Base-by-base conservation (phyloP, 2,113 vertebrate genomes). In the Odocoileus virginianus region DNA sequence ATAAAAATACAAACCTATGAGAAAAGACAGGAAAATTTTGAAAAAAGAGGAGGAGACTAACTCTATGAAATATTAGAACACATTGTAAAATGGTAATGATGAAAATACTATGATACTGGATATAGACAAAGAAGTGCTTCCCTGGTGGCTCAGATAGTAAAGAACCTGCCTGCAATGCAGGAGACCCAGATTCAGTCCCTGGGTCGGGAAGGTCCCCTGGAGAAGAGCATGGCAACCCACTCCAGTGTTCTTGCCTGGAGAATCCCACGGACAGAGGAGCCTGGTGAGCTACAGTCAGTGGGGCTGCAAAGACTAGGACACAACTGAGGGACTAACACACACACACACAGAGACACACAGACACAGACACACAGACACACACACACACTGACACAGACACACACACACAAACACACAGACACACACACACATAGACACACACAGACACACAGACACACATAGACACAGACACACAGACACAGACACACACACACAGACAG, bases 161-260 rank as follows among this genome's bases (percentile, higher is more conserved):
- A 76, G 23, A 40, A 23, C 23, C 12, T 27, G 11, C 40, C 71
- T 76, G 3, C 36, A 43, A 0, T 4, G 36, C 2, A 12, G 36
- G 36, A 27, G 36, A 4, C 0, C 36, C 0, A 3, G 71, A 6
- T 7, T 74, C 71, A 25, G 0, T 14, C 71, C 36, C 71, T 14
- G 36, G 36, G 36, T 0, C 3, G 71, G 71, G 36, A 74, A 74
- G 71, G 7, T 7, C 36, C 71, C 23, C 36, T 43, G 36, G 71
- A 14, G 71, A 43, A 14, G 71, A 16, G 36, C 2, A 14, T 4
- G 3, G 71, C 71, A 2, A 4, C 1, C 36, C 1, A 3, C 71
- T 43, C 23, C 36, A 43, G 71, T 7, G 0, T 27, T 76, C 71
- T 43, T 7, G 71, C 12, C 36, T 43, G 71, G 11, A 43, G 71